Conservation (phyloP, 2,113 vertebrate species). For the Galeopterus variegatus region DNA sequence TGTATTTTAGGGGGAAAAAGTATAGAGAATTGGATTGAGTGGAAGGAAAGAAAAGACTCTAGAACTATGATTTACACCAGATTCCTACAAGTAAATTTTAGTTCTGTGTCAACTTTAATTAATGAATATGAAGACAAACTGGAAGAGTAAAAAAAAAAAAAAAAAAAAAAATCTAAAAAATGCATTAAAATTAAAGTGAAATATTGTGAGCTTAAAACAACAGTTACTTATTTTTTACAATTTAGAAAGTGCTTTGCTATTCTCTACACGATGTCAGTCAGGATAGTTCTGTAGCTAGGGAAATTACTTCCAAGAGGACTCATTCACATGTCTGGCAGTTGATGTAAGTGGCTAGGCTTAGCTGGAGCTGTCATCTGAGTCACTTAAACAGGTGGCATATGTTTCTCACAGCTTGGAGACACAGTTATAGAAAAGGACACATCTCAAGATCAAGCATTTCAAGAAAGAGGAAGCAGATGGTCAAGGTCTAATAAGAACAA, state of each 20-base stretch:
- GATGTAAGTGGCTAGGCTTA: background rate
- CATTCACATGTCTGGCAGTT: background rate
- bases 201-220: background rate
- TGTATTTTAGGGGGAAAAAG: rapidly evolving
- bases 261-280: too few relatives aligned
- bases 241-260: background rate
- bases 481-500: background rate
- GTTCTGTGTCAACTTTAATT: background rate
- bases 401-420: background rate
- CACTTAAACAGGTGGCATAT: background rate
- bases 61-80: background rate
- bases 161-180: background rate
- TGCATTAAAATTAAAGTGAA: background rate
- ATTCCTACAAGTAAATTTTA: background rate
- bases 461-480: background rate
- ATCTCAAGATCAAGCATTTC: background rate
- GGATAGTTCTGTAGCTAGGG: background rate
- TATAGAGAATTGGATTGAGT: background rate
- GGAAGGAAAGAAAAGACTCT: background rate
- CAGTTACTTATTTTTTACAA: background rate
- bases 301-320: background rate
- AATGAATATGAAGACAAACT: background rate
- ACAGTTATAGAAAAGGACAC: background rate
- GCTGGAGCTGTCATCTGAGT: rapidly evolving
- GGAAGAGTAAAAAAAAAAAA: background rate